Conservation (phyloP, 1,140 invertebrate species). For the Ceratitis capitata region DNA sequence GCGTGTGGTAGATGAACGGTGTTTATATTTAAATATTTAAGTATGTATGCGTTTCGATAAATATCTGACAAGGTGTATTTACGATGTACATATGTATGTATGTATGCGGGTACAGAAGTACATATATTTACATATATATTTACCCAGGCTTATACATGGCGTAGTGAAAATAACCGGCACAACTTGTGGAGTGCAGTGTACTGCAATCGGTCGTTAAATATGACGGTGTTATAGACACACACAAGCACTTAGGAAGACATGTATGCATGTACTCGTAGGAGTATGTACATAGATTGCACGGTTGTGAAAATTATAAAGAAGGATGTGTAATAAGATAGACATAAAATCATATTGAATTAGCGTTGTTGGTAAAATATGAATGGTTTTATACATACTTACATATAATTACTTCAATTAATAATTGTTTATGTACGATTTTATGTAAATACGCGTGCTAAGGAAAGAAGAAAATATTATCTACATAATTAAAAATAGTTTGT, state of each 20-base stretch:
- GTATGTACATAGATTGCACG: not conserved
- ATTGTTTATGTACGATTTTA: too few species aligned
- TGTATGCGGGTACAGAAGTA: not conserved
- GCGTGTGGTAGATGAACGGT: not conserved
- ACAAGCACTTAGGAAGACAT: too few species aligned
- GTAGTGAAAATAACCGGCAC: not conserved
- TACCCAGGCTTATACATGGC: not conserved
- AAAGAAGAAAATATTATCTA: too few species aligned
- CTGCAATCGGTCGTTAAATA: not conserved
- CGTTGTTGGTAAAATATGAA: too few species aligned
- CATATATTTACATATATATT: not conserved
- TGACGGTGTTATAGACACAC: not conserved
- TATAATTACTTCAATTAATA: too few species aligned
- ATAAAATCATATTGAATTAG: too few species aligned
- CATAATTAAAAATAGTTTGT: too few species aligned
- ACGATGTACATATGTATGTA: not conserved
- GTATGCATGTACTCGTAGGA: not conserved
- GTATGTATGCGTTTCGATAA: not conserved
- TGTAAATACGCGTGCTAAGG: too few species aligned
- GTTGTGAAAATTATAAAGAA: not conserved
- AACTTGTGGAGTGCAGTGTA: slow-evolving; percentile 23
- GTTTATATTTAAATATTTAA: not conserved
- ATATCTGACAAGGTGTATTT: too few species aligned
- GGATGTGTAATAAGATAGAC: too few species aligned
- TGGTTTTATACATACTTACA: too few species aligned